Conservation (phyloP, 2,113 vertebrate genomes). For the Cebidichthys violaceus region DNA sequence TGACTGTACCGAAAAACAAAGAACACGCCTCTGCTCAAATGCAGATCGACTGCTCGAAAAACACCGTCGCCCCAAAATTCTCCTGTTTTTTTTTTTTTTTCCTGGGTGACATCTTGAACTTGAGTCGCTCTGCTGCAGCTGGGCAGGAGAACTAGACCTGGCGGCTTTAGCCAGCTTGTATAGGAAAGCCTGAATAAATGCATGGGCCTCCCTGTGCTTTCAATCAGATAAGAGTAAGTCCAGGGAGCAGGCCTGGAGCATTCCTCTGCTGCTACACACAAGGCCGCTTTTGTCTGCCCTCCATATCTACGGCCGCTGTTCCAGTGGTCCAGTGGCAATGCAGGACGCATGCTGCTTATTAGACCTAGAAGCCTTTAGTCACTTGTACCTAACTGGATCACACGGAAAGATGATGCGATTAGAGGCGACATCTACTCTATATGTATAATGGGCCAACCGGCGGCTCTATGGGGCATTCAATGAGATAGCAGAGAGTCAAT, state of each 20-base stretch:
- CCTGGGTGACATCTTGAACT: constrained; percentile 39
- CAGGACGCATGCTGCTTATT: constrained; percentile 60
- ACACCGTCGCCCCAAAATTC: constrained; percentile 22
- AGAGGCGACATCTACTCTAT: constrained; percentile 39
- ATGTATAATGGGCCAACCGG: constrained; percentile 52
- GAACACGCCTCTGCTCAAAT: constrained; percentile 29
- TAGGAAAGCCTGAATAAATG: constrained; percentile 68
- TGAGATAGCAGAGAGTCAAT: neutral
- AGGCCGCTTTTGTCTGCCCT: constrained; percentile 70
- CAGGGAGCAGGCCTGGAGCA: constrained; percentile 63
- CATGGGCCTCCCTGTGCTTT: constrained; percentile 59
- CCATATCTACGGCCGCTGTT: constrained; percentile 41
- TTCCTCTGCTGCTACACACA: constrained; percentile 67
- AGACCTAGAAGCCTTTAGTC: constrained; percentile 43
- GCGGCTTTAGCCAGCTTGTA: constrained; percentile 49
- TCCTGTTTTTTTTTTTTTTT: constrained; percentile 16
- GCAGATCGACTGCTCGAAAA: constrained; percentile 22
- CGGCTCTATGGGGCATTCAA: neutral
- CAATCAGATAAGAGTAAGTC: constrained; percentile 79
- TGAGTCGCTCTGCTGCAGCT: constrained; percentile 36
- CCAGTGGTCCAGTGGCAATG: constrained; percentile 31
- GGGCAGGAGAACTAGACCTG: constrained; percentile 28
- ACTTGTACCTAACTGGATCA: constrained; percentile 60
- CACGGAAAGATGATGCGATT: constrained; percentile 59
- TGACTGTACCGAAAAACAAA: constrained; percentile 56